Conservation (phyloP, 2,113 vertebrate species). For the Podarcis cretensis region DNA sequence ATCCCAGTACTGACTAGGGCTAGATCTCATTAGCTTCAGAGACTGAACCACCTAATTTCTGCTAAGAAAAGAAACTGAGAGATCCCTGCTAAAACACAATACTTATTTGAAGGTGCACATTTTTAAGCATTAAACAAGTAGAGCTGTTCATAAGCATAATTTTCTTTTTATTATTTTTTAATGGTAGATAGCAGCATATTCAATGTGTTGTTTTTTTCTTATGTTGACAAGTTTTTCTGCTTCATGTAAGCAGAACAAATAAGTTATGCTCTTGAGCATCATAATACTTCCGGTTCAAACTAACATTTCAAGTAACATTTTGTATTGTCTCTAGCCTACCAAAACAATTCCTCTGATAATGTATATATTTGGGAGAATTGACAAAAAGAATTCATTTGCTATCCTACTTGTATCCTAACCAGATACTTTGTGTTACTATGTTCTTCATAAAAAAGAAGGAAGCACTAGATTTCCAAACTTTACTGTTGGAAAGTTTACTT, state of each 20-base stretch:
- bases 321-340: not conserved
- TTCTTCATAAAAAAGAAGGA: not conserved
- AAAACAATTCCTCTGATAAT: not conserved
- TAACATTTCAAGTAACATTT: not conserved
- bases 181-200: not conserved
- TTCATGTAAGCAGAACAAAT: not conserved
- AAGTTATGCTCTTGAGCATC: not conserved
- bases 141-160: not conserved
- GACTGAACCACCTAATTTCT: not conserved
- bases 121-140: not conserved
- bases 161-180: not conserved
- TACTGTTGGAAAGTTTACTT: not conserved
- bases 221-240: not conserved
- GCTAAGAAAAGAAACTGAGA: not conserved
- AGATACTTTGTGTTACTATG: not conserved
- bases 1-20: not conserved
- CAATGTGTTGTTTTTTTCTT: not conserved
- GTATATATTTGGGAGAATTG: not conserved
- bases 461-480: not conserved
- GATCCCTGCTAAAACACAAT: not conserved
- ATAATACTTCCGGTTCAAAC: not conserved
- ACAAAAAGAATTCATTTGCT: not conserved
- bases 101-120: not conserved
- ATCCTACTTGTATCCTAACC: not conserved
- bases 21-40: not conserved